A percentile compares a stretch with the other conserved stretches of the same genome.
These are phyloP conservation scores for Rhamphomyia laevipes DNA, from an alignment of 2,888 invertebrate genomes.

Conservation along the genomic window DNA sequence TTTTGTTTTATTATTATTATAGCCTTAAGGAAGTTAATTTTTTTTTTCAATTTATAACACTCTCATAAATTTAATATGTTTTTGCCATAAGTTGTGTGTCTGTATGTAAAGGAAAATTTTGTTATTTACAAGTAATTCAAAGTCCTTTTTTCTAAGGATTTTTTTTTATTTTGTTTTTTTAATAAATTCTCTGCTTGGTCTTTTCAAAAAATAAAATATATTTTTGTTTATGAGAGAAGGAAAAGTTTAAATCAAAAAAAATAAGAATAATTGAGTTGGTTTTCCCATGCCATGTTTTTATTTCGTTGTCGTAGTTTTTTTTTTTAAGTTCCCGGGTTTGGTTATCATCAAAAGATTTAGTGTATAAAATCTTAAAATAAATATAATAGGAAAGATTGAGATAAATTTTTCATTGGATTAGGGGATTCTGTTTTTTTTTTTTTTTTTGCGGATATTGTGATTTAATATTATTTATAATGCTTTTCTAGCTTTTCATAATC, in stretches of 20 bases:
- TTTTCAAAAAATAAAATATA: background rate
- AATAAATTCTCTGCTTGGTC: background rate
- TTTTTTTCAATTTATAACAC: no score
- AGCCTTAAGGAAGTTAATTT: no score
- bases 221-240: background rate
- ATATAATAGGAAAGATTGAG: background rate
- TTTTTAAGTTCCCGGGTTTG: no score
- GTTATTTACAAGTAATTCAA: no score
- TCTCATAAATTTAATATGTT: background rate
- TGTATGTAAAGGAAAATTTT: no score
- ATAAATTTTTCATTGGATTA: background rate
- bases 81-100: background rate
- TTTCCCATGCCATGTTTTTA: background rate
- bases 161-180: background rate
- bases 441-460: no score
- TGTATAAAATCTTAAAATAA: background rate
- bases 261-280: background rate
- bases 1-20: background rate
- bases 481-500: no score
- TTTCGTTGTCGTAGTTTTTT: no score
- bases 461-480: no score
- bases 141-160: background rate
- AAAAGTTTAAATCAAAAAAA: background rate
- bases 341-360: background rate
- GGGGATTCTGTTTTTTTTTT: no score